Evolutionary conservation across 2,888 invertebrate genomes (phyloP), one percentile per base, ranked within the genome.

Genomic region (Sylvicola fuscatus): DNA sequence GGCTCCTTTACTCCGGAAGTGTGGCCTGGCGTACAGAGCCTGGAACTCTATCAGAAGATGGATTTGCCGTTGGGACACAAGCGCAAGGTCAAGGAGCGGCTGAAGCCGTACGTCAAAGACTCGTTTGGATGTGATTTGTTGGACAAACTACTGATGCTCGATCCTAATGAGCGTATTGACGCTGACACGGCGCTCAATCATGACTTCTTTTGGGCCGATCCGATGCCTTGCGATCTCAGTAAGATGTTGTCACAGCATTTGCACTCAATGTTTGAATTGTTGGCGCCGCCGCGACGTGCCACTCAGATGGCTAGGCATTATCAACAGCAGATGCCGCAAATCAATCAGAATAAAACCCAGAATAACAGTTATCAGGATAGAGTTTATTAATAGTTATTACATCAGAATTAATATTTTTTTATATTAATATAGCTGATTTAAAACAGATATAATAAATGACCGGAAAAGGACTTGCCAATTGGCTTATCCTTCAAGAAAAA

Each of bases 161-260:
- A 98, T 58, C 98, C 98, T 0, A 70, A 77, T 2, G 87, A 87
- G 54, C 62, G 90, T 32, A 68, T 70, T 37, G 89, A 93, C 52
- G 79, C 90, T 0, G 93, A 97, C 53, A 79, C 82, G 0, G 92
- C 95, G 0, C 56, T 98, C 2, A 90, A 93, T 61, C 95, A 98
- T 52, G 90, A 93, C 53, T 98, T 97, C 63, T 98, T 98, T 63
- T 98, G 92, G 90, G 83, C 82, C 4, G 90, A 93, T 54, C 97
- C 98, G 1, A 82, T 90, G 81, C 93, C 95, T 0, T 78, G 80
- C 49, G 87, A 87, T 51, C 62, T 89, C 27, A 80, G 74, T 36
- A 82, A 82, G 61, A 92, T 92, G 90, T 60, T 95, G 42, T 86
- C 84, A 0, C 84, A 86, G 48, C 81, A 83, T 64, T 78, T 73